phyloP scores from a whole-genome alignment of 2,797 vertebrate genomes.

The Oreonectes daqikongensis region DNA sequence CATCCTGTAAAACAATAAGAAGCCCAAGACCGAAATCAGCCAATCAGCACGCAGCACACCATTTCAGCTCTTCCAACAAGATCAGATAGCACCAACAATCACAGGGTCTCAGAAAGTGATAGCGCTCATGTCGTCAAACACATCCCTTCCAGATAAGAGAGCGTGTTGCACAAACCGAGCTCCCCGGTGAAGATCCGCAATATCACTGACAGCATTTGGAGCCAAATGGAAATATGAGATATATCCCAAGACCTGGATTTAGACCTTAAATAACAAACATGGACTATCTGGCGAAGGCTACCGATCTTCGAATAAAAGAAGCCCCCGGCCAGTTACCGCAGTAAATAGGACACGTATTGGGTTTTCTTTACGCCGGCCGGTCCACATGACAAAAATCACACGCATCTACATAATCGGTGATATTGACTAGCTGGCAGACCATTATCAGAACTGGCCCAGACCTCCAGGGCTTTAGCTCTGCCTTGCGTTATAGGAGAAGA shows the following conservation, averaged over 20 bases:
- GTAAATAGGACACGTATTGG: constrained; percentile 16
- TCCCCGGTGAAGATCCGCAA: constrained; percentile 26
- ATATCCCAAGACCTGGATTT: constrained; percentile 3
- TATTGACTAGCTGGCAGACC: constrained; percentile 42
- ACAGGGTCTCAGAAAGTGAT: constrained; percentile 25
- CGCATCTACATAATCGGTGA: constrained; percentile 49
- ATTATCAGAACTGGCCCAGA: constrained; percentile 33
- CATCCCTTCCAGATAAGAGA: constrained; percentile 45
- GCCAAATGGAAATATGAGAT: constrained; percentile 43
- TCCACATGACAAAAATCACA: constrained; percentile 43
- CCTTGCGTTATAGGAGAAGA: constrained; percentile 42
- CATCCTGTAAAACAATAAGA: background rate
- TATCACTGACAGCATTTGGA: constrained; percentile 30
- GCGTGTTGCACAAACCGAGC: background rate
- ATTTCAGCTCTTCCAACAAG: background rate
- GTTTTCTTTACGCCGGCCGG: constrained; percentile 36
- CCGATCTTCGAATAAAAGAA: constrained; percentile 28
- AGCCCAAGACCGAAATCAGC: background rate
- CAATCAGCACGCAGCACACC: constrained; percentile 8
- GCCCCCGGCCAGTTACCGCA: background rate
- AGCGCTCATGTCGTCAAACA: constrained; percentile 10
- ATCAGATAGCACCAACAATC: constrained; percentile 8
- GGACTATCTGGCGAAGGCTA: constrained; percentile 6
- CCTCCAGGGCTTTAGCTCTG: constrained; percentile 50
- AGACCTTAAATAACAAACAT: constrained; percentile 48